These are phyloP conservation scores for Bedellia somnulentella DNA, from an alignment of 2,888 invertebrate genomes.

Conservation along the genomic window DNA sequence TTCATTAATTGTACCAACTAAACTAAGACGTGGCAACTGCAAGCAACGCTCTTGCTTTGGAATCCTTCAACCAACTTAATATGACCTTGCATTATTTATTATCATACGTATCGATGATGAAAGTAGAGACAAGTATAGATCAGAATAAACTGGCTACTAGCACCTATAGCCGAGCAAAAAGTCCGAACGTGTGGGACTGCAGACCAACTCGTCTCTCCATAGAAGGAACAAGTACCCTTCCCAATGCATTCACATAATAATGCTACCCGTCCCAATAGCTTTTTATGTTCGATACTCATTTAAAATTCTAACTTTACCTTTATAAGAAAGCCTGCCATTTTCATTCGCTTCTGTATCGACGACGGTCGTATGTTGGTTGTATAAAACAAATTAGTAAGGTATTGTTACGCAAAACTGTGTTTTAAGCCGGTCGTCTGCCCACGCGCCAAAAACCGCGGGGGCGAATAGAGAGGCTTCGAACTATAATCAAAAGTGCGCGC, in stretches of 20 bases:
- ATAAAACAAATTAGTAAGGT: constrained; percentile 25
- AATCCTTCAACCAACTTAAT: constrained; percentile 20
- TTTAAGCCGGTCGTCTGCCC: constrained; percentile 41
- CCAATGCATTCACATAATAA: constrained; percentile 57
- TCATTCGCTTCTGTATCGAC: constrained; percentile 44
- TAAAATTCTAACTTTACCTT: constrained; percentile 59
- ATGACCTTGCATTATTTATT: constrained; percentile 14
- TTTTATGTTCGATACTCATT: constrained; percentile 61
- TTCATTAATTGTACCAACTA: no score
- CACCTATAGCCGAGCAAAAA: constrained; percentile 49
- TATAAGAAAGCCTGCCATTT: constrained; percentile 53
- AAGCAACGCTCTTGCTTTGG: constrained; percentile 36
- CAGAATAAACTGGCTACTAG: constrained; percentile 23
- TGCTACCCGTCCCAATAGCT: constrained; percentile 60
- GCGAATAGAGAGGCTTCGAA: constrained; percentile 46
- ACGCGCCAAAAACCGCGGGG: constrained; percentile 51
- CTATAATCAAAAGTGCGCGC: constrained; percentile 44
- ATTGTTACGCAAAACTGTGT: constrained; percentile 54
- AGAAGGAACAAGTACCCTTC: constrained; percentile 51
- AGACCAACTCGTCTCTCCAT: constrained; percentile 56
- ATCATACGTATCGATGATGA: neutral
- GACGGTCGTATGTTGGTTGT: constrained; percentile 32
- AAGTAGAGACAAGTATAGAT: constrained; percentile 15
- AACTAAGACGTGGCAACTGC: no score
- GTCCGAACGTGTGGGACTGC: constrained; percentile 56